Conservation (phyloP, 1,140 invertebrate species). For the Proctacanthus coquilletti region DNA sequence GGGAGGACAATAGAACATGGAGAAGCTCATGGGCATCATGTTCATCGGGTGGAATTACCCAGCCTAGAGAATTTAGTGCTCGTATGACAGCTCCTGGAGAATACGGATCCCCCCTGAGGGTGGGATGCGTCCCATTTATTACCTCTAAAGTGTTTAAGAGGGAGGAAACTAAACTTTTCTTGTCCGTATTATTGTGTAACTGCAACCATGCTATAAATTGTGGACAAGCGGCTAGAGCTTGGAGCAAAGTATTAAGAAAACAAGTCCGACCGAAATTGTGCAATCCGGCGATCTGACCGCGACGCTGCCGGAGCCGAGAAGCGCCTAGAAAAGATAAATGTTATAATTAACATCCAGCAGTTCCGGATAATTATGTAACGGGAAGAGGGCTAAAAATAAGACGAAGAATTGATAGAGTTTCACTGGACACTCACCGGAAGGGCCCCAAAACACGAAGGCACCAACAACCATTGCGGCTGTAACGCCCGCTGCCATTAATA, state of each 20-base stretch:
- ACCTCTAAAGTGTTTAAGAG: slow-evolving; percentile 50
- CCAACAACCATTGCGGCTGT: slow-evolving; percentile 59
- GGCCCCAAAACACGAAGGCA: slow-evolving; percentile 65
- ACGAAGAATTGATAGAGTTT: background rate
- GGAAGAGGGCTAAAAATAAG: background rate
- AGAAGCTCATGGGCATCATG: slow-evolving; percentile 88
- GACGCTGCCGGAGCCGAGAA: slow-evolving; percentile 35
- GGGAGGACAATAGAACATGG: slow-evolving; percentile 67
- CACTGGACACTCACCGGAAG: slow-evolving; percentile 31
- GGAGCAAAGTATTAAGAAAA: slow-evolving; percentile 72
- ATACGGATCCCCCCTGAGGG: slow-evolving; percentile 44
- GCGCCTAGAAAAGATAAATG: slow-evolving; percentile 28
- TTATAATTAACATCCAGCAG: background rate
- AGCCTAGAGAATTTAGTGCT: slow-evolving; percentile 54
- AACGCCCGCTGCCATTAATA: slow-evolving; percentile 47
- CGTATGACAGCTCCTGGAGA: slow-evolving; percentile 60
- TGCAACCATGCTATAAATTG: slow-evolving; percentile 68
- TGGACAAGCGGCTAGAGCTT: slow-evolving; percentile 67
- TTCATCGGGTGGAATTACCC: slow-evolving; percentile 76
- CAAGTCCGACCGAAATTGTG: slow-evolving; percentile 76
- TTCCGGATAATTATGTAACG: background rate
- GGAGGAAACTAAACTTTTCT: slow-evolving; percentile 44
- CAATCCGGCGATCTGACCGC: slow-evolving; percentile 59
- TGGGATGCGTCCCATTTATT: slow-evolving; percentile 60
- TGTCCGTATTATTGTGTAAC: slow-evolving; percentile 35